Evolutionary conservation across 2,797 vertebrate genomes (phyloP), one percentile per base, ranked within the genome.

Genomic region (Parambassis ranga): DNA sequence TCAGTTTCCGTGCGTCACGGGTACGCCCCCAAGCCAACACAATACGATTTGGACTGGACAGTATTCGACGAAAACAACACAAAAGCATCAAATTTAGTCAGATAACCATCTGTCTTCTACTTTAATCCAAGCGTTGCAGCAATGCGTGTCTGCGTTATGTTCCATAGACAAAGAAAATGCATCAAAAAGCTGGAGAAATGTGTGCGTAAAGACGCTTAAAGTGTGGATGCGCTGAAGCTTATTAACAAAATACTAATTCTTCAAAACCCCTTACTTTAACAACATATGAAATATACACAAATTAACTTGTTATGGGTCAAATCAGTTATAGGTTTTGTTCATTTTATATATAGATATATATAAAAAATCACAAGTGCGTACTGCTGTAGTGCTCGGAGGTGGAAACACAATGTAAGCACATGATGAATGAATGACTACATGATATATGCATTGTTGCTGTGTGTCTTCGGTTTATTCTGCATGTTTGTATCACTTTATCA

Each of bases 21-120:
- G 7, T 65, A 91, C 92, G 92, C 93, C 92, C 91, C 90, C 92
- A 86, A 79, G 88, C 75, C 19, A 51, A 68, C 35, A 41, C 52
- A 18, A 63, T 82, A 85, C 75, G 51, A 75, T 74, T 79, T 74
- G 64, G 60, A 79, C 6, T 28, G 66, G 39, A 53, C 38, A 28
- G 61, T 72, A 64, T 73, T 57, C 5, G 27, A 81, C 42, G 38
- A 71, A 84, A 89, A 88, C 86, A 86, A 86, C 76, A 81, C 73
- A 66, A 85, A 84, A 69, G 83, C 79, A 79, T 75, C 42, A 62
- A 20, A 53, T 85, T 69, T 53, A 36, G 13, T 6, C 44, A 50
- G 52, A 86, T 88, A 80, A 71, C 87, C 87, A 92, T 92, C 90
- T 92, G 91, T 86, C 65, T 73, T 65, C 30, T 39, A 6, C 27